phyloP scores from a whole-genome alignment of 1,140 invertebrate species.

The Maconellicoccus hirsutus region DNA sequence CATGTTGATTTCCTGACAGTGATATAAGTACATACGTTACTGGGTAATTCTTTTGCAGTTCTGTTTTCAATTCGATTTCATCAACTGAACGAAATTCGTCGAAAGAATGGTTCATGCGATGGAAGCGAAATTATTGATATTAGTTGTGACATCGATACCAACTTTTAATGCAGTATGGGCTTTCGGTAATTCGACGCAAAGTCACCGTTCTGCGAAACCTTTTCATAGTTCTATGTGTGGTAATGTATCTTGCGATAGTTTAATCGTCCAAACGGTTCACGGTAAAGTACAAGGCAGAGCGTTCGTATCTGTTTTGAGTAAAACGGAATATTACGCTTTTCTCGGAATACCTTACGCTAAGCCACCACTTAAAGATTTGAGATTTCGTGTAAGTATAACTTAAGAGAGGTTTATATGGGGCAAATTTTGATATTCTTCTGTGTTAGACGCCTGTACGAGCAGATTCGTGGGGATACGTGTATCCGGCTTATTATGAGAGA shows the following conservation, averaged over 20 bases:
- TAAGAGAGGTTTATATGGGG: too few relatives aligned
- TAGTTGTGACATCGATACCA: too few relatives aligned
- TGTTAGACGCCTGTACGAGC: constrained; percentile 12
- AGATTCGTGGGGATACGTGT: constrained; percentile 13
- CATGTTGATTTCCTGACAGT: too few relatives aligned
- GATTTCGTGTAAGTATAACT: constrained; percentile 36
- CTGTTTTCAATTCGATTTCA: too few relatives aligned
- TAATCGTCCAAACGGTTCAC: neutral
- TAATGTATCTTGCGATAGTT: neutral
- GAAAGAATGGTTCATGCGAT: too few relatives aligned
- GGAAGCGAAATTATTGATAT: too few relatives aligned
- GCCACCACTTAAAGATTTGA: constrained; percentile 35
- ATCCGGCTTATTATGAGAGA: constrained; percentile 20
- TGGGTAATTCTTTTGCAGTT: too few relatives aligned
- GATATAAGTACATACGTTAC: too few relatives aligned
- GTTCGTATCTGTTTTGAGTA: constrained; percentile 29
- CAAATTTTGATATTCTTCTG: too few relatives aligned
- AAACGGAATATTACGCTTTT: constrained; percentile 43
- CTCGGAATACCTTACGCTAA: constrained; percentile 43
- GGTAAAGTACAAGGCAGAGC: neutral
- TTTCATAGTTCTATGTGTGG: neutral
- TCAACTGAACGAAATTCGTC: too few relatives aligned
- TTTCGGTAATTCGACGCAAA: too few relatives aligned
- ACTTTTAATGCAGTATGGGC: too few relatives aligned
- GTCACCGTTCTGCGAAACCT: neutral